Percentiles rank a stretch among this genome's conserved stretches.
Evolutionary conservation across 1,140 invertebrate species (phyloP).

Genomic region (Cyrtorhinus lividipennis): DNA sequence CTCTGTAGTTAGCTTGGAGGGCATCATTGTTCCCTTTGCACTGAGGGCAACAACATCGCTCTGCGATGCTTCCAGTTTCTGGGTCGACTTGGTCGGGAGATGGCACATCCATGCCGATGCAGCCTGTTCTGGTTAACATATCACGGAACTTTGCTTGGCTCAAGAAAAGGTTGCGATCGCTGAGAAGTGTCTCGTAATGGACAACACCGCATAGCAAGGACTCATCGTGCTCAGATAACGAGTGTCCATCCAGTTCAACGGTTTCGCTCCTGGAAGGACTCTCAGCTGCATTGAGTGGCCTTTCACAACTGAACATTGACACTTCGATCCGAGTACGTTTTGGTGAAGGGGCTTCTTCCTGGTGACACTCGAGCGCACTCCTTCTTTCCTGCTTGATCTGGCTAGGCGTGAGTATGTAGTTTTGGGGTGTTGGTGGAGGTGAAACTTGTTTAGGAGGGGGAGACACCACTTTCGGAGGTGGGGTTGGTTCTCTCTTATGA

Average conservation of each 20-base stretch:
- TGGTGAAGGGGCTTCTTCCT: no score
- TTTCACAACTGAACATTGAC: no score
- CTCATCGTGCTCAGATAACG: not conserved
- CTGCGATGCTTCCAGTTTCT: not conserved
- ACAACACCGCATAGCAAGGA: not conserved
- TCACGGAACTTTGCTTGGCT: conserved; percentile 7
- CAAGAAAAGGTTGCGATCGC: conserved; percentile 8
- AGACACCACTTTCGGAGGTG: not conserved
- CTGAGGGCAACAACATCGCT: conserved; percentile 4
- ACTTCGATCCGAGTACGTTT: not conserved
- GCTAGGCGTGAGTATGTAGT: not conserved
- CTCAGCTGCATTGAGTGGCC: not conserved
- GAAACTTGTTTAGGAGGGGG: not conserved
- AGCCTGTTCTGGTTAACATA: not conserved
- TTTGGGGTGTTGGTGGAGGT: not conserved
- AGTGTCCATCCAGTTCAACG: not conserved
- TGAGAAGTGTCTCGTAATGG: conserved; percentile 10
- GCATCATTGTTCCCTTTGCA: conserved; percentile 10
- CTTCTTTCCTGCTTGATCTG: not conserved
- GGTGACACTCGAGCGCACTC: not conserved
- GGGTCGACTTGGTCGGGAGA: not conserved
- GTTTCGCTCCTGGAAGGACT: not conserved
- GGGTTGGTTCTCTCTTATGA: not conserved
- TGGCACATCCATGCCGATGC: not conserved
- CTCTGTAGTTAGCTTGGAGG: conserved; percentile 3